Conservation (phyloP, 2,888 invertebrate genomes). For the Tupiocoris notatus region DNA sequence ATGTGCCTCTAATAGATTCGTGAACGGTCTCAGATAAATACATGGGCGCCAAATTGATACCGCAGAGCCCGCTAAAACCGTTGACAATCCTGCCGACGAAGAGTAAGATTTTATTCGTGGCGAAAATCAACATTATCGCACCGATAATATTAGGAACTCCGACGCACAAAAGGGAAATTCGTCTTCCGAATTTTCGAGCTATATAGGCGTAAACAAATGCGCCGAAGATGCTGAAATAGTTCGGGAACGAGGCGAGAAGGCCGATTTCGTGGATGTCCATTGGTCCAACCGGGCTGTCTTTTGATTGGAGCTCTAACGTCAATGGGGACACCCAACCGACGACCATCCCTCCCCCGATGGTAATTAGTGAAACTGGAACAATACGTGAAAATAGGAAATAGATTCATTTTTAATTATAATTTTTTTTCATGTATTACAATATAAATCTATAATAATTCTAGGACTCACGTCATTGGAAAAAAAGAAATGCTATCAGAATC, state of each 20-base stretch:
- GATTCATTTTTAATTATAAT: no score
- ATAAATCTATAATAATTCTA: no score
- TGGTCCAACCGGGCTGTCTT: conserved; percentile 17
- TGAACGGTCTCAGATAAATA: conserved; percentile 15
- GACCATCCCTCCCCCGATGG: conserved; percentile 1
- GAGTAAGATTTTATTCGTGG: neutral
- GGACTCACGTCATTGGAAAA: no score
- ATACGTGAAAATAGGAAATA: no score
- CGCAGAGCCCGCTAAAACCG: neutral
- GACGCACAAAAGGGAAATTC: neutral
- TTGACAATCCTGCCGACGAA: neutral
- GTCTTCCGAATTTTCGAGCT: neutral
- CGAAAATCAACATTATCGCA: neutral
- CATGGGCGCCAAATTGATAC: neutral
- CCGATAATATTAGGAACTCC: neutral
- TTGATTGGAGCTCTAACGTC: neutral
- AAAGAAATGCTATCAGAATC: no score
- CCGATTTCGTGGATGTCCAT: conserved; percentile 4
- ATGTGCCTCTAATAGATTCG: conserved; percentile 5
- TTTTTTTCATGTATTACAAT: no score
- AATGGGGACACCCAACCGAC: conserved; percentile 18
- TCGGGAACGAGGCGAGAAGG: neutral
- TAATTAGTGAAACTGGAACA: conserved; percentile 1
- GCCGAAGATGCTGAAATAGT: neutral
- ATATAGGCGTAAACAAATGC: neutral